phyloP scores from a whole-genome alignment of 1,140 invertebrate genomes.

The Ericerus pela region DNA sequence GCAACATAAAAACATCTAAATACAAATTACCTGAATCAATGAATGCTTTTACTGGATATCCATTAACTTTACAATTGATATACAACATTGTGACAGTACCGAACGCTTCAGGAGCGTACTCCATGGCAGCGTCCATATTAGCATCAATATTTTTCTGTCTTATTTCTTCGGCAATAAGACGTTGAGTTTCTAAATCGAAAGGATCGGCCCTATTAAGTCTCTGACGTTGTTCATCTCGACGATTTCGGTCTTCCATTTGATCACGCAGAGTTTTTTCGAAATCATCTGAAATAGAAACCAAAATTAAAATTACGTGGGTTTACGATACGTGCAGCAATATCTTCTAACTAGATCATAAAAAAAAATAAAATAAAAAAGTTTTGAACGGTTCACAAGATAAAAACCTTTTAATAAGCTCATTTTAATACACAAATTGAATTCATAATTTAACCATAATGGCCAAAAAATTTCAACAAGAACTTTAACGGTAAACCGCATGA shows the following conservation, averaged over 20 bases:
- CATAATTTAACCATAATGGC: too few relatives aligned
- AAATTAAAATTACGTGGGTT: neutral
- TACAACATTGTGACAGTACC: conserved; percentile 95
- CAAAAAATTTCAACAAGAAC: too few relatives aligned
- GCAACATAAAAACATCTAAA: too few relatives aligned
- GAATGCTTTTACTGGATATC: conserved; percentile 90
- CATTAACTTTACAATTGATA: conserved; percentile 91
- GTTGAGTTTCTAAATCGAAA: conserved; percentile 86
- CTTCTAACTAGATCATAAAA: too few relatives aligned
- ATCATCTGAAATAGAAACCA: conserved; percentile 40
- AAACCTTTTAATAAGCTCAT: too few relatives aligned
- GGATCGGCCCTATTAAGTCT: conserved; percentile 85
- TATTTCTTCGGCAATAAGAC: conserved; percentile 89
- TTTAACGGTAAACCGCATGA: too few relatives aligned
- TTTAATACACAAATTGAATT: too few relatives aligned
- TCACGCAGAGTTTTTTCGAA: conserved; percentile 69
- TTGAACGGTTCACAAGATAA: too few relatives aligned
- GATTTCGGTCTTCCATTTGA: conserved; percentile 58
- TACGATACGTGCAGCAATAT: too few relatives aligned
- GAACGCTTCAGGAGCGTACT: conserved; percentile 94
- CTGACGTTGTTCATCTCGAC: conserved; percentile 64
- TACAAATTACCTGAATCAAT: conserved; percentile 74
- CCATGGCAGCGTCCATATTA: conserved; percentile 97
- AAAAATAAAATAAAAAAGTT: too few relatives aligned
- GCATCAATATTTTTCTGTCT: conserved; percentile 90